Evolutionary conservation across 92 coral and sea anemone species (phyloP).

Genomic region (Muricea muricata): DNA sequence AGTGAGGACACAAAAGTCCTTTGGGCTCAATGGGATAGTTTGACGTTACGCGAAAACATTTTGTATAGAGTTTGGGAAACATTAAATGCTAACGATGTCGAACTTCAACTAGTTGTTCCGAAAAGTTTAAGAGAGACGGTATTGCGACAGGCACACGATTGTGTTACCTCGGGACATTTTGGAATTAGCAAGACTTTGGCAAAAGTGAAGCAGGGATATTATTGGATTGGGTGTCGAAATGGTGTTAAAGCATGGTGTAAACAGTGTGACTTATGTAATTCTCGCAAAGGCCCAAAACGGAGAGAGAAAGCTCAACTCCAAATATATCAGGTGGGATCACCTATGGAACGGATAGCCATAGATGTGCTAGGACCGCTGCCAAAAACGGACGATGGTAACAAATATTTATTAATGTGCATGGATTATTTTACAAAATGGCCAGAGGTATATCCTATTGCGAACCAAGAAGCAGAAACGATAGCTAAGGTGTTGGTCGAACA

Average conservation of each 20-base stretch:
- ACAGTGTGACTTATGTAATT: constrained; percentile 28
- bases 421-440: constrained; percentile 46
- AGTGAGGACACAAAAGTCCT: background rate
- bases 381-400: constrained; percentile 1
- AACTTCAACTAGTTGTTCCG: constrained; percentile 21
- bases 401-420: background rate
- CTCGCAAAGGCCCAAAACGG: constrained; percentile 41
- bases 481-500: constrained; percentile 3
- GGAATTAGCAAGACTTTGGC: constrained; percentile 34
- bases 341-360: constrained; percentile 8
- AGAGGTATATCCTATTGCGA: constrained; percentile 36
- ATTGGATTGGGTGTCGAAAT: constrained; percentile 25
- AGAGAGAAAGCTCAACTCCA: constrained; percentile 10
- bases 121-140: constrained; percentile 14
- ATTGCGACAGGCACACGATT: constrained; percentile 23
- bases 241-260: constrained; percentile 32
- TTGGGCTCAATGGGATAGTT: constrained; percentile 39
- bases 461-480: constrained; percentile 37
- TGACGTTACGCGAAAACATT: constrained; percentile 8
- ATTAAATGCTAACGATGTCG: background rate
- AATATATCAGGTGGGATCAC: constrained; percentile 10
- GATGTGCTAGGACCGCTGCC: constrained; percentile 43
- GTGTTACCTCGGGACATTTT: constrained; percentile 46
- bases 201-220: constrained; percentile 29
- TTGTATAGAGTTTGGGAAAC: constrained; percentile 32